A percentile compares a stretch with the other conserved stretches of the same genome.
Evolutionary conservation across 2,113 vertebrate species (phyloP).

Genomic region (Leucopternis melanops): DNA sequence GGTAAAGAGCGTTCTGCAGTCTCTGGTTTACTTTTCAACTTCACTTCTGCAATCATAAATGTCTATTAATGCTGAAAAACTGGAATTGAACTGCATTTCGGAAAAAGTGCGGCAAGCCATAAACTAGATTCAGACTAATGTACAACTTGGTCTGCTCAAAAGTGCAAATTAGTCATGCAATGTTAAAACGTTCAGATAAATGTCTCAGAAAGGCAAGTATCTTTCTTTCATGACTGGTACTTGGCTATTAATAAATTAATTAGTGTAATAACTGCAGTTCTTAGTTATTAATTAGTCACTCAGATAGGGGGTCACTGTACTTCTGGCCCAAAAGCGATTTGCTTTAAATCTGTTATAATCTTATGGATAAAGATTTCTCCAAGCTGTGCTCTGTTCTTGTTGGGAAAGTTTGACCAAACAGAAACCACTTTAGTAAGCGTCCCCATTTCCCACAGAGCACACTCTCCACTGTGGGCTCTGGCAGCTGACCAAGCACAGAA

Average conservation of each 20-base stretch:
- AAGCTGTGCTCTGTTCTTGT: neutral
- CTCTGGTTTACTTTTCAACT: conserved; percentile 18
- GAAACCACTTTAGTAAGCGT: neutral
- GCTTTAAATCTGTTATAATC: neutral
- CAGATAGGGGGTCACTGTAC: neutral
- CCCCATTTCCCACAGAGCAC: neutral
- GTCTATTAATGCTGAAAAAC: conserved; percentile 11
- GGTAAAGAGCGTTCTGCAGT: neutral
- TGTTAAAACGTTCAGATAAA: neutral
- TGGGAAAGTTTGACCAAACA: neutral
- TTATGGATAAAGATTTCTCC: neutral
- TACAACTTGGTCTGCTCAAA: neutral
- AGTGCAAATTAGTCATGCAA: neutral
- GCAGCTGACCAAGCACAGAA: neutral
- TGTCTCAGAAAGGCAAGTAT: neutral
- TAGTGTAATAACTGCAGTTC: neutral
- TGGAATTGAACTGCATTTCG: neutral
- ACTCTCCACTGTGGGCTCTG: neutral
- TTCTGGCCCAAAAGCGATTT: neutral
- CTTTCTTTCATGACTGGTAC: neutral
- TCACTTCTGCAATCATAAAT: conserved; percentile 28
- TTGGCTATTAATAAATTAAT: conserved; percentile 5
- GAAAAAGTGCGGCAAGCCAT: neutral
- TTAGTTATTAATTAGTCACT: neutral
- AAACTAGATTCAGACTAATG: neutral